Base-by-base conservation (phyloP, 2,113 vertebrate genomes). In the Triplophysa siluroides region DNA sequence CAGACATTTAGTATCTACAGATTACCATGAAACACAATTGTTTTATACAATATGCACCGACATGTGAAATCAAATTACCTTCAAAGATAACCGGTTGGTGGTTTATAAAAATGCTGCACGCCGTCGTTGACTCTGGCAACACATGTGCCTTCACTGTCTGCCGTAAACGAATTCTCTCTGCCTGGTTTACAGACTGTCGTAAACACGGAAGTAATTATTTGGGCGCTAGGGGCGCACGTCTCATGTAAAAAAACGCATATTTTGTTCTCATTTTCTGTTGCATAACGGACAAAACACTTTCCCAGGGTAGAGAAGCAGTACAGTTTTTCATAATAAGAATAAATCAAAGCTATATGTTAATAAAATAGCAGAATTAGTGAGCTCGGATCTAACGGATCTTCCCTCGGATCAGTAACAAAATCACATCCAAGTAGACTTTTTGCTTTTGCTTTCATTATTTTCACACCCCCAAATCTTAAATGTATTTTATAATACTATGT, bases 161-260 rank as follows among this genome's bases (percentile, higher is more conserved):
- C 74, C 74, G 74, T 76, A 76, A 76, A 65, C 9, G 74, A 76
- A 21, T 11, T 33, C 61, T 5, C 2, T 0, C 43, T 38, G 33
- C 33, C 33, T 38, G 24, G 41, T 16, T 18, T 43, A 33, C 61
- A 52, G 7, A 54, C 74, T 65, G 74, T 76, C 74, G 74, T 76
- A 65, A 76, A 76, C 16, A 54, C 24, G 74, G 45, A 76, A 76
- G 61, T 52, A 0, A 9, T 38, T 9, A 26, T 33, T 52, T 50
- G 61, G 45, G 11, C 74, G 16, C 16, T 52, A 64, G 74, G 4
- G 60, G 74, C 45, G 45, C 11, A 52, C 16, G 41, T 29, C 38
- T 63, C 60, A 74, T 38, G 33, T 38, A 60, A 26, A 0, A 33
- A 33, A 72, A 60, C 13, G 45, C 19, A 4, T 7, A 7, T 3